Evolutionary conservation across 2,113 vertebrate genomes (phyloP).

Genomic region (Excalfactoria chinensis): DNA sequence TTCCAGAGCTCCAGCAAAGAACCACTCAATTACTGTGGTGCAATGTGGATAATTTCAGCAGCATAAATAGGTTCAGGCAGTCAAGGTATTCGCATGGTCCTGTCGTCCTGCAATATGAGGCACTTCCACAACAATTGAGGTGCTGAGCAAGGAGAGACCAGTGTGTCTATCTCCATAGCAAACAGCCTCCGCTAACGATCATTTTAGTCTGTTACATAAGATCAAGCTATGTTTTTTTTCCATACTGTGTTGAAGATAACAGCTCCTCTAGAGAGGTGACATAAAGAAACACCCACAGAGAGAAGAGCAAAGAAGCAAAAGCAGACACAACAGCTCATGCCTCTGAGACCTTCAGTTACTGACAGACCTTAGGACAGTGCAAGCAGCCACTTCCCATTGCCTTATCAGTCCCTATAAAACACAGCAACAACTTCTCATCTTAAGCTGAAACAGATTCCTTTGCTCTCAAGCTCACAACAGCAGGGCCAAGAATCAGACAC

Average conservation of each 20-base stretch:
- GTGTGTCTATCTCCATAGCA: neutral
- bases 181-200: neutral
- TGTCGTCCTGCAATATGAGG: neutral
- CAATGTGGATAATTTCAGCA: neutral
- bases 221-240: rapidly evolving
- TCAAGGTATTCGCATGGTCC: neutral
- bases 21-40: neutral
- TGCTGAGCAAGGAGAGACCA: neutral
- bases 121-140: neutral
- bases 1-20: neutral
- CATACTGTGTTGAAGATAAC: neutral
- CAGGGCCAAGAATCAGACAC: neutral
- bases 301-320: neutral
- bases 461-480: neutral
- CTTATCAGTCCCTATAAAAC: neutral
- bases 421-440: neutral
- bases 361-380: neutral
- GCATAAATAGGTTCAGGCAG: neutral
- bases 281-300: neutral
- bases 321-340: neutral
- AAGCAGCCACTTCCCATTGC: neutral
- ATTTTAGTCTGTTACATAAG: neutral
- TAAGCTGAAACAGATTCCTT: neutral
- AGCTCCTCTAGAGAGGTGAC: neutral
- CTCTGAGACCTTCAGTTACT: neutral